Conservation (phyloP, 2,113 vertebrate genomes). For the Lampris incognitus region DNA sequence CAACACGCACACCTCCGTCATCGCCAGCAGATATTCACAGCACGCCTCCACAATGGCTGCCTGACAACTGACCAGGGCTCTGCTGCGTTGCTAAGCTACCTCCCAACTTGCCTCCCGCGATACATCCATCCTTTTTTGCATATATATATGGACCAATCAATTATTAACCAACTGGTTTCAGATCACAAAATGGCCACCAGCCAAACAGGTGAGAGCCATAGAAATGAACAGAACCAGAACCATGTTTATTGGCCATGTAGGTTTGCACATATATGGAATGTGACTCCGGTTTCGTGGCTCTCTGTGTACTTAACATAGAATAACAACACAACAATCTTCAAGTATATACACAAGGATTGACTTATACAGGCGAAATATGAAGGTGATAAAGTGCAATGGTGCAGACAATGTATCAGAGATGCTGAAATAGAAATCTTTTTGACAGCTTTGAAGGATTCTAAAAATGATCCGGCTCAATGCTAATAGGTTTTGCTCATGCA, state of each 20-base stretch:
- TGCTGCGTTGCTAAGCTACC: constrained; percentile 82
- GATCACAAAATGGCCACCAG: constrained; percentile 75
- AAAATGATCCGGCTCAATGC: neutral
- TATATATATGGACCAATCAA: constrained; percentile 79
- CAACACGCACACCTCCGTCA: constrained; percentile 38
- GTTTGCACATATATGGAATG: too few relatives aligned
- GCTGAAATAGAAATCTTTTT: constrained; percentile 13
- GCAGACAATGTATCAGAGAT: too few relatives aligned
- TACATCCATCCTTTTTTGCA: constrained; percentile 63
- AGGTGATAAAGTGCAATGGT: too few relatives aligned
- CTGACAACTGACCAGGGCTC: constrained; percentile 78
- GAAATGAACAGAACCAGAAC: too few relatives aligned
- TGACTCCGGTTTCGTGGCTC: too few relatives aligned
- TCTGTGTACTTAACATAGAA: too few relatives aligned
- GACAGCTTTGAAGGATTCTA: constrained; percentile 33
- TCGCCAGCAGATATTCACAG: constrained; percentile 46
- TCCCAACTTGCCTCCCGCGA: constrained; percentile 76
- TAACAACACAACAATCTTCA: too few relatives aligned
- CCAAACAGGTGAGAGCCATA: constrained; percentile 58
- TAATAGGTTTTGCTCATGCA: constrained; percentile 12
- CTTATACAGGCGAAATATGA: too few relatives aligned
- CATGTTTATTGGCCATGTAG: too few relatives aligned
- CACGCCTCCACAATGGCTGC: constrained; percentile 73
- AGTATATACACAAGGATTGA: too few relatives aligned
- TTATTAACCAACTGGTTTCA: constrained; percentile 77